Conservation (phyloP, 30 jellyfish, hydroid and myxozoan genomes). For the Thelohanellus kitauei region DNA sequence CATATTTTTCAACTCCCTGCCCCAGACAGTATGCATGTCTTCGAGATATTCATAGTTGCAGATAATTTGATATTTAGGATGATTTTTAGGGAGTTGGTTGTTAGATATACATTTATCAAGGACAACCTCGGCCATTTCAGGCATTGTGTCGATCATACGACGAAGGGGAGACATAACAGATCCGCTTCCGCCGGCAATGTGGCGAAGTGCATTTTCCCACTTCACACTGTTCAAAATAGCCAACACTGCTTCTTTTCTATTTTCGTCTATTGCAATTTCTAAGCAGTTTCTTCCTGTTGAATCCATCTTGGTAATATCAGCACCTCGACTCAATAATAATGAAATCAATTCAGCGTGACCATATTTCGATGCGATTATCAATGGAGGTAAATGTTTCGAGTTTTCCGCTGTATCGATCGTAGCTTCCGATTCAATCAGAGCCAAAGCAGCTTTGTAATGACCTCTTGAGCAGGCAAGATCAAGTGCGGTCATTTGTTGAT, state of each 20-base stretch:
- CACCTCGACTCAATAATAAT: conserved; percentile 30
- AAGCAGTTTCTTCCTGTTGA: conserved; percentile 59
- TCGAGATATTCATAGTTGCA: conserved; percentile 74
- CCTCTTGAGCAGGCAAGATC: not conserved
- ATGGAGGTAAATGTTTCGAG: conserved; percentile 32
- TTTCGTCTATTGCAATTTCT: conserved; percentile 75
- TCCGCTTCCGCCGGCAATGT: not conserved
- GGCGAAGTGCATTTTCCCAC: not conserved
- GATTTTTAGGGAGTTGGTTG: conserved; percentile 59
- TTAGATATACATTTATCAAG: conserved; percentile 47
- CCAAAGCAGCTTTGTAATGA: not conserved
- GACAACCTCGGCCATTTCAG: conserved; percentile 69
- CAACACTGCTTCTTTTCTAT: conserved; percentile 14
- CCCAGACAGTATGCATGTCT: conserved; percentile 68
- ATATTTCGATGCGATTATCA: conserved; percentile 52
- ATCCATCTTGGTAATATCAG: conserved; percentile 49
- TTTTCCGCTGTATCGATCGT: not conserved
- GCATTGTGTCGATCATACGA: not conserved
- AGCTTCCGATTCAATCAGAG: not conserved
- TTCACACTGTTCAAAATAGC: not conserved
- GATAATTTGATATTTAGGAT: conserved; percentile 41
- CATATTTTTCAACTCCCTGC: conserved; percentile 7
- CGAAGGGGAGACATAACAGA: not conserved
- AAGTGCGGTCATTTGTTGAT: not conserved
- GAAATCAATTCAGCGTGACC: conserved; percentile 82